These are phyloP conservation scores for Sebastes nivosus DNA, from an alignment of 2,797 vertebrate genomes.

Conservation along the genomic window DNA sequence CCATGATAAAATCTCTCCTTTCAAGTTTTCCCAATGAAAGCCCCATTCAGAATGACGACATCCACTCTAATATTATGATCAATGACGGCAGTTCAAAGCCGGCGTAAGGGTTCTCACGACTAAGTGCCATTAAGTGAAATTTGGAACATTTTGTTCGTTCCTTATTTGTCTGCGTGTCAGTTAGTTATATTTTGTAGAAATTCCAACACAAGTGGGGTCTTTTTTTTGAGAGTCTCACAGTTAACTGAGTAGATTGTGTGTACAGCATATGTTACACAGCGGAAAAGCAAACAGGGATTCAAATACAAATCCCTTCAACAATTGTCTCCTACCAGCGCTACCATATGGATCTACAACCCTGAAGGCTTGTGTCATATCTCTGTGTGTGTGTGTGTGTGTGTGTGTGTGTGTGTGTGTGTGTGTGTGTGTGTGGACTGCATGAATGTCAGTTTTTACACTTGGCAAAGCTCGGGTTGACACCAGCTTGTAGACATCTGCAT, in stretches of 20 bases:
- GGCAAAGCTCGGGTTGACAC: slow-evolving; percentile 20
- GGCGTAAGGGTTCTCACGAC: background rate
- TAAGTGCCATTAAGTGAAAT: background rate
- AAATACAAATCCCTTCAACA: slow-evolving; percentile 4
- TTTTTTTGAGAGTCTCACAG: background rate
- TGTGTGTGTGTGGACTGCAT: background rate
- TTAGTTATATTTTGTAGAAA: background rate
- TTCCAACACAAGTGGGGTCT: background rate
- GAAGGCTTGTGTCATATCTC: background rate
- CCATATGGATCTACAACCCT: slow-evolving; percentile 40
- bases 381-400: background rate
- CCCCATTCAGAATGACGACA: background rate
- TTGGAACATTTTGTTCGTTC: background rate
- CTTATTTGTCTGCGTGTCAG: background rate
- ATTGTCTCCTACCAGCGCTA: slow-evolving; percentile 3
- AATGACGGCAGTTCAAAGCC: background rate
- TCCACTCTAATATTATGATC: background rate
- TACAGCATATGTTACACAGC: slow-evolving; percentile 26
- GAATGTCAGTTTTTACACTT: slow-evolving; percentile 29
- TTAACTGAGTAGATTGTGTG: background rate
- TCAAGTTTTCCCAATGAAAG: background rate
- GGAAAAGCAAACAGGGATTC: slow-evolving; percentile 2
- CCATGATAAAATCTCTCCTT: background rate
- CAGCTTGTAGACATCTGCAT: slow-evolving; percentile 51
- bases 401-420: background rate